Evolutionary conservation across 2,888 invertebrate genomes (phyloP).

Genomic region (Ochropacha duplaris): DNA sequence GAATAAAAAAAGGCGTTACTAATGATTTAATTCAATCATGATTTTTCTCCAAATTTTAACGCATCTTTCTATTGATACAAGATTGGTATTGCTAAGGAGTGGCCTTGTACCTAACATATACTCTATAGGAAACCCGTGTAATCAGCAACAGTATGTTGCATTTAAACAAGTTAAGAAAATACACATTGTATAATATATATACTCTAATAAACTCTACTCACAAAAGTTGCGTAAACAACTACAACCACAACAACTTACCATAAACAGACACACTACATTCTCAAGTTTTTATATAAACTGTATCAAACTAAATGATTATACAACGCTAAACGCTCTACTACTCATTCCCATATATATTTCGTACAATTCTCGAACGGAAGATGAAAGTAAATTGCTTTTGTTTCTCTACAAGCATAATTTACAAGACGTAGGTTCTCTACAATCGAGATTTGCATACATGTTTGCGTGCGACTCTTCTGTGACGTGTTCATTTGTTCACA

Average conservation of each 20-base stretch:
- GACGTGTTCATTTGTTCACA: conserved; percentile 26
- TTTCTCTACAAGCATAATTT: conserved; percentile 5
- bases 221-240: neutral
- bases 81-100: no score
- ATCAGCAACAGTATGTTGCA: no score
- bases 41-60: no score
- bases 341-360: neutral
- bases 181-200: no score
- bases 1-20: no score
- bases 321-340: neutral
- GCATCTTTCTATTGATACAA: no score
- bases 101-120: no score
- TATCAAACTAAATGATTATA: neutral
- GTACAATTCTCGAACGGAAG: neutral
- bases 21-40: no score
- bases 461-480: conserved; percentile 31
- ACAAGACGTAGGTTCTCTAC: neutral
- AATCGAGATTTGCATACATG: conserved; percentile 20
- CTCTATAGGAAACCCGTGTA: no score
- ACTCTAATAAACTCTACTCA: neutral
- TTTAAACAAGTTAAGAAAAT: no score
- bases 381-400: conserved; percentile 1
- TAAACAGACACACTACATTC: neutral
- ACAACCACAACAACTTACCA: neutral
- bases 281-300: no score